Percentiles rank a stretch among this genome's conserved stretches.
Evolutionary conservation across 2,888 invertebrate species (phyloP).

Genomic region (Subacronicta megacephala): DNA sequence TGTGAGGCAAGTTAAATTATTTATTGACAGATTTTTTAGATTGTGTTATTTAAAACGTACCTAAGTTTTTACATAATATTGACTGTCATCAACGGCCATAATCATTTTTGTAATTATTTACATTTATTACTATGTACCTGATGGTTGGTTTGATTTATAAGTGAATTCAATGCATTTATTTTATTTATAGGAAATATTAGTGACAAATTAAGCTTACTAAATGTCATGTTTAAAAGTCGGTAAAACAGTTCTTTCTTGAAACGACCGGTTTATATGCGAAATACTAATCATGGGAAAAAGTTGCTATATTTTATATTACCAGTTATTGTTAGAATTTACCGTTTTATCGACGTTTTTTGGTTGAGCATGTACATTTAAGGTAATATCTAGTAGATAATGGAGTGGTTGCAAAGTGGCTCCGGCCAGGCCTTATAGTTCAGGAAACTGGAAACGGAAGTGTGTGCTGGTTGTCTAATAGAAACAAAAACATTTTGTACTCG

Average conservation of each 20-base stretch:
- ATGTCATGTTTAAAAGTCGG: conserved; percentile 31
- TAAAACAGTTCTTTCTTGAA: conserved; percentile 31
- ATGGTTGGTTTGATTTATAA: conserved; percentile 50
- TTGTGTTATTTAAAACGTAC: conserved; percentile 36
- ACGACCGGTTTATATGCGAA: neutral
- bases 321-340: conserved; percentile 16
- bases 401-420: conserved; percentile 70
- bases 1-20: conserved; percentile 10
- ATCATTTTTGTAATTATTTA: conserved; percentile 37
- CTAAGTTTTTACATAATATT: conserved; percentile 30
- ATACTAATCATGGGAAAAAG: neutral
- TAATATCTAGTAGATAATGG: conserved; percentile 55
- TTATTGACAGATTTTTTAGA: conserved; percentile 12
- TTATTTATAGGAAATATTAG: conserved; percentile 28
- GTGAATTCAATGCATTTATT: conserved; percentile 36
- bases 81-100: conserved; percentile 50
- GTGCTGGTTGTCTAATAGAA: conserved; percentile 57
- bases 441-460: conserved; percentile 61
- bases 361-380: conserved; percentile 47
- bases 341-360: conserved; percentile 27
- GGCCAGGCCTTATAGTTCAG: conserved; percentile 80
- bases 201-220: conserved; percentile 38
- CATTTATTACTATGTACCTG: conserved; percentile 53
- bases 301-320: conserved; percentile 27
- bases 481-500: conserved; percentile 71